These are phyloP conservation scores for Prosopocoilus inquinatus DNA, from an alignment of 2,888 invertebrate genomes.

Conservation along the genomic window DNA sequence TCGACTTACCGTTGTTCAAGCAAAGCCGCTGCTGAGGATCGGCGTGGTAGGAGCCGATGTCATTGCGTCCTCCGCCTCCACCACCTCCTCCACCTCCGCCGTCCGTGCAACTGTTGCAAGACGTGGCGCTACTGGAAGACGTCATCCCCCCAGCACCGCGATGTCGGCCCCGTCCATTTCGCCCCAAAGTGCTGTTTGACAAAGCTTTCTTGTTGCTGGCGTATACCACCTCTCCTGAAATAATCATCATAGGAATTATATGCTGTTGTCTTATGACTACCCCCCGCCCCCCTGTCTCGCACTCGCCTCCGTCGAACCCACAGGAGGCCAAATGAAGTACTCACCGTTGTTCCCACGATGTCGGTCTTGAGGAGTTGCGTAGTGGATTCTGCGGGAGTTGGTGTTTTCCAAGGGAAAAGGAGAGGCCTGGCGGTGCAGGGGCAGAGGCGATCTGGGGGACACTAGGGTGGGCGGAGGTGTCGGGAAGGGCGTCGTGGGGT, in stretches of 20 bases:
- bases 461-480: conserved; percentile 55
- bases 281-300: too few relatives aligned
- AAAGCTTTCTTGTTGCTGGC: conserved; percentile 43
- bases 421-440: conserved; percentile 65
- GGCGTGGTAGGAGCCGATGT: conserved; percentile 42
- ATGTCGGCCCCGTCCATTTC: conserved; percentile 48
- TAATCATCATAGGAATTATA: neutral
- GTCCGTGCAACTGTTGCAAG: conserved; percentile 50
- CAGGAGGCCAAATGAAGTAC: conserved; percentile 11
- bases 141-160: conserved; percentile 56
- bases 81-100: conserved; percentile 34
- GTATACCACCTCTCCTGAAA: conserved; percentile 31
- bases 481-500: conserved; percentile 56
- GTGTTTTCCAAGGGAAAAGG: conserved; percentile 71
- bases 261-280: neutral
- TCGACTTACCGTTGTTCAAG: conserved; percentile 45
- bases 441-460: conserved; percentile 57
- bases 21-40: conserved; percentile 45
- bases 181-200: conserved; percentile 45
- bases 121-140: conserved; percentile 57
- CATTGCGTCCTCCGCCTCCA: conserved; percentile 28
- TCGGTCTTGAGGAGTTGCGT: conserved; percentile 51
- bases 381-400: conserved; percentile 59
- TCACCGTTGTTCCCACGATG: conserved; percentile 49
- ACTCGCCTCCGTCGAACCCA: too few relatives aligned